Conservation (phyloP, 2,113 vertebrate species). For the Falco punctatus region DNA sequence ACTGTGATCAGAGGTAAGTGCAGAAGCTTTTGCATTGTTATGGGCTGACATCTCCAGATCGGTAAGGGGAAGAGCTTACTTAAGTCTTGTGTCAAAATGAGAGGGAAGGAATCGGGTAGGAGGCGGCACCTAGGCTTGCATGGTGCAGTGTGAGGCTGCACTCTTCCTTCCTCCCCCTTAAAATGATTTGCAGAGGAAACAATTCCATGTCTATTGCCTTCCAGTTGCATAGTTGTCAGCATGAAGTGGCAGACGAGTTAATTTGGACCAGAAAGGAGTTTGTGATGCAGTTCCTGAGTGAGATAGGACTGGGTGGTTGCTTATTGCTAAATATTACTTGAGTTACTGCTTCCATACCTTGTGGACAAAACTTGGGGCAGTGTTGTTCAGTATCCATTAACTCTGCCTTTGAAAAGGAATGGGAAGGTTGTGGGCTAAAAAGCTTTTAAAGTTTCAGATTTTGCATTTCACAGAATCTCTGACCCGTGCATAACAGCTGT, state of each 20-base stretch:
- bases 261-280: background rate
- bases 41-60: background rate
- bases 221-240: background rate
- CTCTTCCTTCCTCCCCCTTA: background rate
- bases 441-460: conserved; percentile 43
- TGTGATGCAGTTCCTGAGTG: background rate
- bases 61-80: background rate
- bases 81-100: background rate
- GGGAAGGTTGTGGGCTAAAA: conserved; percentile 36
- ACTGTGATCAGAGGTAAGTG: conserved; percentile 14
- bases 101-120: background rate
- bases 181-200: background rate
- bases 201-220: background rate
- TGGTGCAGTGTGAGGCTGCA: background rate
- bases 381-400: conserved; percentile 33
- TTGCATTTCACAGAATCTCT: conserved; percentile 26
- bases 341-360: background rate
- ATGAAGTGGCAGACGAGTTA: background rate
- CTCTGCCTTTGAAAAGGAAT: conserved; percentile 28
- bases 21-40: background rate
- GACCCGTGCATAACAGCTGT: conserved; percentile 26
- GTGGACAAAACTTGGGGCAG: background rate
- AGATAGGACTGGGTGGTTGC: background rate
- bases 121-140: background rate
- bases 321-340: background rate